phyloP scores from a whole-genome alignment of 2,797 vertebrate genomes.

The Girardinus metallicus region DNA sequence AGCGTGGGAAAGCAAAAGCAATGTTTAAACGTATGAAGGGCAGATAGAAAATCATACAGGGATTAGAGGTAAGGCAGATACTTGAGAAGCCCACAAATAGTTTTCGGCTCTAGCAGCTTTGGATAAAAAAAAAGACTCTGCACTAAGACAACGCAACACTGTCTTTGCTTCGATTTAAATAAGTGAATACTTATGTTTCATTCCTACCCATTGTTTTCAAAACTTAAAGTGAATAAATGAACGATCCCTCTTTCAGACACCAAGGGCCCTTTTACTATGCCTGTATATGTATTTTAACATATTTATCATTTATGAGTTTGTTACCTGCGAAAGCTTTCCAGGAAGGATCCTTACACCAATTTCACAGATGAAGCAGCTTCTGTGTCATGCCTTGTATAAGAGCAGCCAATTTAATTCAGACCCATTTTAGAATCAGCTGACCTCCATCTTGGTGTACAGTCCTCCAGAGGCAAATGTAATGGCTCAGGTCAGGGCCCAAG shows the following conservation, averaged over 20 bases:
- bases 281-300: conserved; percentile 31
- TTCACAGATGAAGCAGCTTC: conserved; percentile 43
- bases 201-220: conserved; percentile 3
- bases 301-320: conserved; percentile 52
- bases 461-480: conserved; percentile 63
- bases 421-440: conserved; percentile 54
- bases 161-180: background rate
- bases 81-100: background rate
- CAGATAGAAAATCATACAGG: background rate
- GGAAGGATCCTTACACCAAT: conserved; percentile 45
- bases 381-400: conserved; percentile 47
- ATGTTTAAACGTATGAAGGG: background rate
- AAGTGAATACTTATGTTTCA: conserved; percentile 23
- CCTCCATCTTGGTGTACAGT: conserved; percentile 52
- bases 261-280: conserved; percentile 57
- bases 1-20: background rate
- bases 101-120: background rate
- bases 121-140: background rate
- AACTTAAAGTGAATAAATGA: conserved; percentile 50
- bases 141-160: conserved; percentile 1
- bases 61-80: background rate
- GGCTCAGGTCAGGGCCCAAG: conserved; percentile 55
- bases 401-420: conserved; percentile 62
- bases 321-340: conserved; percentile 50
- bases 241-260: conserved; percentile 42